Evolutionary conservation across 2,113 vertebrate genomes (phyloP), one percentile per base, ranked within the genome.

Genomic region (Burhinus oedicnemus): DNA sequence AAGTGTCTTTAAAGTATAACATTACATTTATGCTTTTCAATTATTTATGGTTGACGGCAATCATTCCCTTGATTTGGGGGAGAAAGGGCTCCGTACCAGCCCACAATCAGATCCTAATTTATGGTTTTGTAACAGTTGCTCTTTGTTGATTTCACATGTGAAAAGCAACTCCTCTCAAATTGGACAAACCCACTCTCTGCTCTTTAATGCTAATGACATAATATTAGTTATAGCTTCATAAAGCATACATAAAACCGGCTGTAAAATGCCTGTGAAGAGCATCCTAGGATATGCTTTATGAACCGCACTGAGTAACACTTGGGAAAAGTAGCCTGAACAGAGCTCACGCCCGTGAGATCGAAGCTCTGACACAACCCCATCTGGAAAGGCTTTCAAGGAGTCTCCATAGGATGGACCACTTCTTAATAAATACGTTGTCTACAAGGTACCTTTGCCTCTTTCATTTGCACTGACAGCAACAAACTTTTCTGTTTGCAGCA

Each of bases 401-500:
- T 45, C 51, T 88, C n/a, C 18, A 32, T 1, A 58, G 11, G 3
- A 51, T 7, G 15, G 68, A 70, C 2, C 58, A n/a, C 44, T 83
- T 81, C 19, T 64, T 66, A 77, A 40, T 7, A 58, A 0, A 0
- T 7, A 64, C 0, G 0, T 14, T 42, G 34, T 27, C 72, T 88
- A 58, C 15, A 49, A 74, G 8, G 42, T 30, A 49, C 26, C 60
- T 80, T 21, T 49, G 25, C 19, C 11, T 64, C 27, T 85, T 83
- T 57, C 12, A 55, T 27, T 27, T 70, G 62, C 68, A 57, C 36
- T 23, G 18, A 71, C 47, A 85, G 34, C 0, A 2, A 69, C 32
- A 57, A 83, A 76, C 14, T 42, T 49, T 26, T 22, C 64, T 42
- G 8, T 70, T 44, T 66, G 54, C 25, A 76, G 36, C 18, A 64